Evolutionary conservation across 2,797 vertebrate genomes (phyloP).

Genomic region (Acanthornis magna): DNA sequence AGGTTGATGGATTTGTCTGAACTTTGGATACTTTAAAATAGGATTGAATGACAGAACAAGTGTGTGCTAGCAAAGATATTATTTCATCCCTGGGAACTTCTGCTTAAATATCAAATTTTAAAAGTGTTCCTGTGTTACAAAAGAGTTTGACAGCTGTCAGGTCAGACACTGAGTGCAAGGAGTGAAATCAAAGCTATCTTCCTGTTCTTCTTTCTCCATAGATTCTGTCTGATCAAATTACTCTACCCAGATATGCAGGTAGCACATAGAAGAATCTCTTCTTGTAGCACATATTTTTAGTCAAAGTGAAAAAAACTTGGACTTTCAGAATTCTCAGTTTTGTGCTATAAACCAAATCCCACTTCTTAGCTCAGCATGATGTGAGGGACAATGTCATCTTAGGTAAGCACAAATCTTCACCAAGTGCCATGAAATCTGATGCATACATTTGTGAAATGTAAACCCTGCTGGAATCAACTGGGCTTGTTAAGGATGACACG

Average conservation of each 20-base stretch:
- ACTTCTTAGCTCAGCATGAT: background rate
- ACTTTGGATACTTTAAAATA: background rate
- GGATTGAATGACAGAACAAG: background rate
- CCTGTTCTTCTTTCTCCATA: background rate
- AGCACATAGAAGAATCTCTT: background rate
- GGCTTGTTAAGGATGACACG: background rate
- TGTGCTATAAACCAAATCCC: background rate
- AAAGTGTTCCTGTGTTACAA: background rate
- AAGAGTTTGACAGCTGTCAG: constrained; percentile 7
- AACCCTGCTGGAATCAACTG: background rate
- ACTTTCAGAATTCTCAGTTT: background rate
- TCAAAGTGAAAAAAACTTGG: background rate
- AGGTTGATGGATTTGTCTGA: background rate
- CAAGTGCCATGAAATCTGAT: background rate
- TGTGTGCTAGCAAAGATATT: background rate
- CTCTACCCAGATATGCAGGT: background rate
- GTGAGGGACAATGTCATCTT: background rate
- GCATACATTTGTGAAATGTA: background rate
- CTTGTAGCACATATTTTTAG: background rate
- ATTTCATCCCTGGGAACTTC: background rate
- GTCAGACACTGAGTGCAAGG: background rate
- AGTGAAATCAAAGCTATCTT: constrained; percentile 10
- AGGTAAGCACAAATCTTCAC: background rate
- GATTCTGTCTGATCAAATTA: background rate
- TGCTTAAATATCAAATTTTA: background rate